phyloP scores from a whole-genome alignment of 2,113 vertebrate species.

The Mobula hypostoma region DNA sequence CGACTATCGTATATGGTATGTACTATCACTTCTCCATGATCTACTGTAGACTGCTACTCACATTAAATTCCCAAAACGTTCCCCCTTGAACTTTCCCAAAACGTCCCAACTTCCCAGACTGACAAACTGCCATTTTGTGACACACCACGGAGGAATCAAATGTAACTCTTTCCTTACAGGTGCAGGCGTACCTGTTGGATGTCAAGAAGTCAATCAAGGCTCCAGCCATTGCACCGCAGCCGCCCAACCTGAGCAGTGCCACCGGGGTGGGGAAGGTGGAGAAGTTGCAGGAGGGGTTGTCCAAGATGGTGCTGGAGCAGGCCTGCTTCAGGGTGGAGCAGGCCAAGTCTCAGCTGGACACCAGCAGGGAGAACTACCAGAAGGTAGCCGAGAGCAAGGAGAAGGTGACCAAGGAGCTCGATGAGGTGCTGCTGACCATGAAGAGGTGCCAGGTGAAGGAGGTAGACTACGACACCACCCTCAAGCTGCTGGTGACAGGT shows the following conservation, averaged over 20 bases:
- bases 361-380: slow-evolving; percentile 40
- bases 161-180: too few relatives aligned
- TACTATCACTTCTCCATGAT: too few relatives aligned
- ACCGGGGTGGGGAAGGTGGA: not conserved
- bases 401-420: slow-evolving; percentile 44
- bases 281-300: not conserved
- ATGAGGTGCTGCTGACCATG: slow-evolving; percentile 44
- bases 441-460: slow-evolving; percentile 44
- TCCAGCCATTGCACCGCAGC: not conserved
- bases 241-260: not conserved
- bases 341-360: slow-evolving; percentile 40
- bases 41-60: too few relatives aligned
- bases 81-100: too few relatives aligned
- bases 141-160: too few relatives aligned
- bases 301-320: not conserved
- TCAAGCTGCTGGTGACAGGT: slow-evolving; percentile 44
- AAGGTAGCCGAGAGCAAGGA: slow-evolving; percentile 44
- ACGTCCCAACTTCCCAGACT: too few relatives aligned
- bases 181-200: not conserved
- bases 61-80: too few relatives aligned
- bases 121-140: too few relatives aligned
- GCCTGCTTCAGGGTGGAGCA: slow-evolving; percentile 39
- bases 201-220: not conserved
- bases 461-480: slow-evolving; percentile 47
- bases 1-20: too few relatives aligned